Evolutionary conservation across 92 coral and sea anemone species (phyloP), one percentile per base, ranked within the genome.

Genomic region (Desmophyllum pertusum): DNA sequence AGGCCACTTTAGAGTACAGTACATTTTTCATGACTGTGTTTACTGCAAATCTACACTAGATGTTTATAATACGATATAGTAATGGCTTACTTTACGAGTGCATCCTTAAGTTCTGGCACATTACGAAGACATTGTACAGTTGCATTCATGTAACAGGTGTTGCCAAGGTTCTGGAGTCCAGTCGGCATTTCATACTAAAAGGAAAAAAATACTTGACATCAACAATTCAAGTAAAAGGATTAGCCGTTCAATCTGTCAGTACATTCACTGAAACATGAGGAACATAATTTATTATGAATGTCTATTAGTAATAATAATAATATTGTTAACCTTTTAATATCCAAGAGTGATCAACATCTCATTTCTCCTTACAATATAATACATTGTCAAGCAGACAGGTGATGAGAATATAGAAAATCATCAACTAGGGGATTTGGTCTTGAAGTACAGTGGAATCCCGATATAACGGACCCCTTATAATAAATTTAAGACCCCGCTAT

Each of bases 71-170:
- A n/a, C n/a, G n/a, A n/a, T n/a, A n/a, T n/a, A n/a, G n/a, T 29
- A 13, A 52, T 2, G 46, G 36, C 69, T 41, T 78, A 96, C 98
- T 87, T 94, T 27, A 78, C 42, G 0, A 96, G 86, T 18, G 91
- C 83, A 42, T 85, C 88, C 53, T 88, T 92, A 0, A 96, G 88
- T 77, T 96, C 99, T 48, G 99, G 95, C 0, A 96, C 97, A 81
- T 93, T 94, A n/a, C 98, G 93, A 0, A 96, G 90, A 83, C 99
- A 96, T 65, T 96, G 99, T 31, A 96, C 94, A 37, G 99, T 96
- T 19, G 99, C 94, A 89, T 96, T 96, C 99, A 96, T 96, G 86
- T 96, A 96, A 76, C 99, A 96, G 27, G 99, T 96, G 69, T 96
- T 96, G 6, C 99, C 99, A 65, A 96, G 92, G 78, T 96, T 96